Evolutionary conservation across 2,113 vertebrate genomes (phyloP).

Genomic region (Trogon surrucura): DNA sequence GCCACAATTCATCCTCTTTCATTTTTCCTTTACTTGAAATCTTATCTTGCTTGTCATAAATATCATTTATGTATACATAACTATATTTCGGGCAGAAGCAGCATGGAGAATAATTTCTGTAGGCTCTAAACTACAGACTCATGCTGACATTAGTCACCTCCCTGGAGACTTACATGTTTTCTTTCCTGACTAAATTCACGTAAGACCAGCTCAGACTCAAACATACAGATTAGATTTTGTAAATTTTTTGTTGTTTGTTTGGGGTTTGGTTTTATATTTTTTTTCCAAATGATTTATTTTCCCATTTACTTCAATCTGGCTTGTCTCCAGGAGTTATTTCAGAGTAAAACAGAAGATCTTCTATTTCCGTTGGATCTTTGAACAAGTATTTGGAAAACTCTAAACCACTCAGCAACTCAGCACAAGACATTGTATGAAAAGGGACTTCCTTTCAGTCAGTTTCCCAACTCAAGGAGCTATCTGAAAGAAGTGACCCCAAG

Average conservation of each 20-base stretch:
- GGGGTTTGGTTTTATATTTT: background rate
- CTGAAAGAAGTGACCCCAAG: background rate
- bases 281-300: background rate
- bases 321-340: background rate
- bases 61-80: background rate
- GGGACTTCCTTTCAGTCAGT: background rate
- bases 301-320: background rate
- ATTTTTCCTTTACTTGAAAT: background rate
- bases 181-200: background rate
- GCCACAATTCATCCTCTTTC: background rate
- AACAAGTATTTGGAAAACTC: background rate
- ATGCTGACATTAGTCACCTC: background rate
- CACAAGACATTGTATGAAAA: background rate
- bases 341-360: background rate
- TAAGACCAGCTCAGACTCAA: background rate
- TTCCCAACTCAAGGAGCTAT: accelerated
- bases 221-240: constrained; percentile 4
- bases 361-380: background rate
- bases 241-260: background rate
- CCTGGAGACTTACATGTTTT: background rate
- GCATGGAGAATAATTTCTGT: background rate
- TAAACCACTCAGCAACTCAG: background rate
- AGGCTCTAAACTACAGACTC: background rate
- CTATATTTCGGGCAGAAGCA: background rate
- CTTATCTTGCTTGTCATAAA: background rate